Evolutionary conservation across 2,888 invertebrate genomes (phyloP).

Genomic region (Metellina segmentata): DNA sequence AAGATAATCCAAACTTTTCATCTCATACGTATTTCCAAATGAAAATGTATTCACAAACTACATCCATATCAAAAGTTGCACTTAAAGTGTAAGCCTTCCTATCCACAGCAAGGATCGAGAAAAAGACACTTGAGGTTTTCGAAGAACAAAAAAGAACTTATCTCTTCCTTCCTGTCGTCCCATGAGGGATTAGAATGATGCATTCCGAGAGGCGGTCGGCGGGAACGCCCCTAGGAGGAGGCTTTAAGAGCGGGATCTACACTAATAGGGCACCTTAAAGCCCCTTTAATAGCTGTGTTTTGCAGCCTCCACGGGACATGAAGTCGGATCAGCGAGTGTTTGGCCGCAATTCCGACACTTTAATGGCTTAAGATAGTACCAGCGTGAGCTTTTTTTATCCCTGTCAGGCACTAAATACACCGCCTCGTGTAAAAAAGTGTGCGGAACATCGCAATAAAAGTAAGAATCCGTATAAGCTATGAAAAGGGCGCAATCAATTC

Average conservation of each 20-base stretch:
- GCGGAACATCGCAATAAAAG: neutral
- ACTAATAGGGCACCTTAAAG: slow-evolving; percentile 23
- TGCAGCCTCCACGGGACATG: neutral
- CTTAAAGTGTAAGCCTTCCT: too few species aligned
- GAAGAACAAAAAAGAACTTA: neutral
- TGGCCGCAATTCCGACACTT: slow-evolving; percentile 2
- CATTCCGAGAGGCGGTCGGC: neutral
- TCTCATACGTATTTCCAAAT: too few species aligned
- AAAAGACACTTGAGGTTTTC: neutral
- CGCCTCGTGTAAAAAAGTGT: neutral
- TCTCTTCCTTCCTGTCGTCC: neutral
- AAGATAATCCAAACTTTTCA: too few species aligned
- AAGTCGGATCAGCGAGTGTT: neutral
- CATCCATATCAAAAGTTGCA: too few species aligned
- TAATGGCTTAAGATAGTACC: neutral
- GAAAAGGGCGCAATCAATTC: too few species aligned
- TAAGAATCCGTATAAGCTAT: neutral
- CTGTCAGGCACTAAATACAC: neutral
- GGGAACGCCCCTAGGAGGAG: neutral
- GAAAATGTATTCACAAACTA: too few species aligned
- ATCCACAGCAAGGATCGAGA: too few species aligned
- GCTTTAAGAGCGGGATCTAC: slow-evolving; percentile 18
- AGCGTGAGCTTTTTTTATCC: neutral
- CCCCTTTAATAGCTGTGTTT: slow-evolving; percentile 38
- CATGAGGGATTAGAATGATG: neutral